A percentile compares a stretch with the other conserved stretches of the same genome.
Evolutionary conservation across 2,888 invertebrate genomes (phyloP).

Genomic region (Epiblema foenella): DNA sequence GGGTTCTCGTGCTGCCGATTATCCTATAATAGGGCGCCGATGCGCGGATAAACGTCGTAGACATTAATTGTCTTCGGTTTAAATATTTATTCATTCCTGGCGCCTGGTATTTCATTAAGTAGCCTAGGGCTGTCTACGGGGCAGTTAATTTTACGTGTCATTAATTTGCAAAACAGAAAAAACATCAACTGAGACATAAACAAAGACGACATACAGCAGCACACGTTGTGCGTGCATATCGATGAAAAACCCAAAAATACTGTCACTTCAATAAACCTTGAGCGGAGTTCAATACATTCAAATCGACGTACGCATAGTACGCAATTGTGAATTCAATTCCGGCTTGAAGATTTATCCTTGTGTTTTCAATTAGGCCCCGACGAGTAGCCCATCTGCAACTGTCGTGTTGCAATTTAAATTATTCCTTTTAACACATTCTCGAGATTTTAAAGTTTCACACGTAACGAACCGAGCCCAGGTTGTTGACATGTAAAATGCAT

Average conservation of each 20-base stretch:
- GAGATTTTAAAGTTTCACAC: slow-evolving; percentile 54
- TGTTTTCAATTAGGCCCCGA: slow-evolving; percentile 35
- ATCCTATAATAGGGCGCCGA: slow-evolving; percentile 54
- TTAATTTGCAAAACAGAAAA: slow-evolving; percentile 28
- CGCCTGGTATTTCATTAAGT: slow-evolving; percentile 36
- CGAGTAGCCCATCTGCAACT: slow-evolving; percentile 27
- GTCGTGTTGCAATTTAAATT: slow-evolving; percentile 40
- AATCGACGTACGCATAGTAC: slow-evolving; percentile 6
- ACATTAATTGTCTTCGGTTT: slow-evolving; percentile 46
- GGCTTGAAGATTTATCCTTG: slow-evolving; percentile 29
- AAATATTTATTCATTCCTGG: slow-evolving; percentile 43
- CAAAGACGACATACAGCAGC: slow-evolving; percentile 10
- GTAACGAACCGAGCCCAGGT: slow-evolving; percentile 57
- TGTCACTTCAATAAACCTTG: slow-evolving; percentile 30
- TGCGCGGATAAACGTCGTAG: slow-evolving; percentile 53
- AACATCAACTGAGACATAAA: slow-evolving; percentile 1
- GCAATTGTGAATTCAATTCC: slow-evolving; percentile 25
- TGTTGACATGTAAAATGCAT: slow-evolving; percentile 63
- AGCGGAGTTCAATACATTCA: slow-evolving; percentile 6
- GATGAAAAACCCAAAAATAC: slow-evolving; percentile 25
- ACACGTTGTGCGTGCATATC: slow-evolving; percentile 2
- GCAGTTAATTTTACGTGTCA: slow-evolving; percentile 24
- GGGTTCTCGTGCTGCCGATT: slow-evolving; percentile 55
- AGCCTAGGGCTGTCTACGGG: slow-evolving; percentile 33
- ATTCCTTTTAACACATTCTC: slow-evolving; percentile 41